Conservation (phyloP, 35 echinoderm and acorn worm genomes). For the Acanthaster planci region DNA sequence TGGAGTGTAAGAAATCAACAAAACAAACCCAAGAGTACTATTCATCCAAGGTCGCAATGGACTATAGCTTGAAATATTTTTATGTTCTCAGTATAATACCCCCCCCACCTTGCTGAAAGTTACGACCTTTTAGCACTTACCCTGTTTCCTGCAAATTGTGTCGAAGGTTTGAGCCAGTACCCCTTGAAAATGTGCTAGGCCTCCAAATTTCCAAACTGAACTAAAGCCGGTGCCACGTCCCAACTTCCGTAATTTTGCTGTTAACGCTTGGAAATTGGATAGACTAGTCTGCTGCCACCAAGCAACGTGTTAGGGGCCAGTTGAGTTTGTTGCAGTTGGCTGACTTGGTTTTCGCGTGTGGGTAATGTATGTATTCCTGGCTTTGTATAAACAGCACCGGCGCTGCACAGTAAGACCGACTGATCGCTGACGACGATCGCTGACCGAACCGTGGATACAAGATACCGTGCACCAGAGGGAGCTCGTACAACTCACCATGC, state of each 20-base stretch:
- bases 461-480: background rate
- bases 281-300: background rate
- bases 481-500: background rate
- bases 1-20: too few species aligned
- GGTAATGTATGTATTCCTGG: conserved; percentile 29
- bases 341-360: background rate
- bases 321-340: background rate
- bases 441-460: too few species aligned
- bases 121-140: too few species aligned
- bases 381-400: conserved; percentile 21
- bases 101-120: too few species aligned
- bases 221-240: background rate
- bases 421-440: background rate
- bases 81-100: too few species aligned
- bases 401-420: background rate
- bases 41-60: too few species aligned
- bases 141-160: too few species aligned
- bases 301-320: background rate
- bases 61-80: too few species aligned
- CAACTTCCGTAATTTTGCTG: background rate
- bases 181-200: background rate
- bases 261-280: background rate
- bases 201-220: background rate
- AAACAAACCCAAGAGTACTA: too few species aligned
- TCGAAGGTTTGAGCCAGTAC: too few species aligned